Evolutionary conservation across 1,140 invertebrate species (phyloP), one percentile per base, ranked within the genome.

Genomic region (Trachymyrmex septentrionalis): DNA sequence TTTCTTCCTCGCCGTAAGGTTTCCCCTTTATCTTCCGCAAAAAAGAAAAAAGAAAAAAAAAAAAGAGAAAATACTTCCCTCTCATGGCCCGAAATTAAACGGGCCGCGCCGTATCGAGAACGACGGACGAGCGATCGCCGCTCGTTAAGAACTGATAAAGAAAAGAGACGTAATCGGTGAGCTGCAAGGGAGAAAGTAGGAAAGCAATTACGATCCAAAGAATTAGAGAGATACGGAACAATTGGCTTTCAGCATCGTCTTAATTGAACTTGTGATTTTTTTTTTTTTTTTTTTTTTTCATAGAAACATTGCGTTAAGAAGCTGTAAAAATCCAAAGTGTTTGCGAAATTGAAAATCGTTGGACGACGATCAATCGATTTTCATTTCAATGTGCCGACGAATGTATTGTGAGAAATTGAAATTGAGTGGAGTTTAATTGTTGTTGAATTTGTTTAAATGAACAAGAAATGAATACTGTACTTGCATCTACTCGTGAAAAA

Each of bases 71-170:
- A 10, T n/a, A 30, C 38, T 53, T 57, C 55, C 24, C 38, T 21
- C 24, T 1, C 2, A 63, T 48, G 69, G 69, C n/a, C 24, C 53
- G 55, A 73, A 73, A 75, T 82, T 66, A 72, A 38, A 81, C 50
- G 50, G 34, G 0, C 4, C 38, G 12, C 24, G 16, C 14, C n/a
- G n/a, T 57, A 80, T 69, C 50, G 64, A 30, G 69, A n/a, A 57
- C 44, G 55, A 57, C 63, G 24, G 64, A 53, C 44, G 38, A 85
- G 57, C 24, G 71, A 88, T 90, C 48, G 80, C 44, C 24, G 64
- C 76, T 82, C 76, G 77, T 80, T 86, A 53, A 50, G 27, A 14
- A 7, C 16, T 63, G 75, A 89, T 86, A 48, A 57, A 71, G 81
- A 88, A 55, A 80, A 72, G 64, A 73, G 30, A 30, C 71, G 38